Conservation (phyloP, 1,140 invertebrate species). For the Brachystomella parvula region DNA sequence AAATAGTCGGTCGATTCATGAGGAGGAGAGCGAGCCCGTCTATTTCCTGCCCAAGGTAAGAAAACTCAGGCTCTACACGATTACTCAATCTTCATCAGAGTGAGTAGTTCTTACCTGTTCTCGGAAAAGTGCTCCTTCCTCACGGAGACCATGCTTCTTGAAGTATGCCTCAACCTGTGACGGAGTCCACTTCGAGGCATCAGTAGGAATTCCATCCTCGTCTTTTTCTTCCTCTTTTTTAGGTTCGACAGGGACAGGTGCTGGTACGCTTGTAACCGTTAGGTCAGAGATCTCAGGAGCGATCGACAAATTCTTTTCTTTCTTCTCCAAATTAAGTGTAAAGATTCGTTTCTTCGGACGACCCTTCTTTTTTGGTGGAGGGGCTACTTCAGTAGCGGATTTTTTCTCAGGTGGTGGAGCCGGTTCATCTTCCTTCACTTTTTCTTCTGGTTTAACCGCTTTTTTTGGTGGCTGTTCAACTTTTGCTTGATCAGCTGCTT, state of each 20-base stretch:
- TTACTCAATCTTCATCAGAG: not conserved
- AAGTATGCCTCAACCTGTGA: constrained; percentile 11
- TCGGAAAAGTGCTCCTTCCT: constrained; percentile 1
- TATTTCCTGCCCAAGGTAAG: constrained; percentile 9
- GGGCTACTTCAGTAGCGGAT: not conserved
- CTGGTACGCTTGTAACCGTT: not conserved
- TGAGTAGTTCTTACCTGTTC: constrained; percentile 10
- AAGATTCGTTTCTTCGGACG: constrained; percentile 4
- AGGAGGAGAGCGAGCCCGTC: constrained; percentile 14
- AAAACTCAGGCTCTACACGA: constrained; percentile 1
- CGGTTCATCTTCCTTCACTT: not conserved
- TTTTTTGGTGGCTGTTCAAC: not conserved
- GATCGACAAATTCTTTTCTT: not conserved
- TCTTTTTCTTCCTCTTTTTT: not conserved
- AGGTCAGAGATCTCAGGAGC: not conserved
- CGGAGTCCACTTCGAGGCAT: constrained; percentile 13
- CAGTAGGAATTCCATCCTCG: not conserved
- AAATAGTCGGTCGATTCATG: not conserved
- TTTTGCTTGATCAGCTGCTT: not conserved
- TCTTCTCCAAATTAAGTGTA: not conserved
- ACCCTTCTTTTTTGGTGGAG: not conserved
- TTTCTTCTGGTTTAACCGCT: not conserved
- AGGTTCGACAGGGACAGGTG: not conserved
- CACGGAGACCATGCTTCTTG: constrained; percentile 2
- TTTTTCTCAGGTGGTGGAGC: not conserved